Conservation (phyloP, 2,113 vertebrate genomes). For the Catharus fuscescens region DNA sequence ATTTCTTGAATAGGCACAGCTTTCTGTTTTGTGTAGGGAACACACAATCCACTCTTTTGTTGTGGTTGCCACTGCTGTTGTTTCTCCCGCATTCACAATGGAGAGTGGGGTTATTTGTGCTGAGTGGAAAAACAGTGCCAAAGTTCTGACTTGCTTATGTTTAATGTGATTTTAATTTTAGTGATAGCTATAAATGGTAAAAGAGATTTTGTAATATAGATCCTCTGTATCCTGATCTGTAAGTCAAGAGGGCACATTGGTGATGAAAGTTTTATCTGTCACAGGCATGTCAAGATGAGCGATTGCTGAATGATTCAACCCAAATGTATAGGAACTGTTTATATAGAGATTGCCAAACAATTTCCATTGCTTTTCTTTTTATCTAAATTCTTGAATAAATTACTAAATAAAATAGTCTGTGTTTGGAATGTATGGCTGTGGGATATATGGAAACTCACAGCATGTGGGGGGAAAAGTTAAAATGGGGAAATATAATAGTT, state of each 20-base stretch:
- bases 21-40: conserved; percentile 63
- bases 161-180: conserved; percentile 46
- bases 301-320: conserved; percentile 44
- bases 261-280: conserved; percentile 52
- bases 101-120: conserved; percentile 55
- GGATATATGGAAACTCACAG: conserved; percentile 56
- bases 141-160: conserved; percentile 14
- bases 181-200: background rate
- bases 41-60: conserved; percentile 64
- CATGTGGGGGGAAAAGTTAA: conserved; percentile 33
- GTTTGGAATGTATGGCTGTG: conserved; percentile 65
- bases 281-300: background rate
- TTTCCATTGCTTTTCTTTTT: conserved; percentile 60
- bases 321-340: conserved; percentile 53
- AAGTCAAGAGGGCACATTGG: background rate
- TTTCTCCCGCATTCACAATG: conserved; percentile 45
- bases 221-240: background rate
- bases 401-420: conserved; percentile 59
- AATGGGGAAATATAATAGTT: conserved; percentile 55
- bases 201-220: background rate
- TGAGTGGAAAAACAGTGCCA: conserved; percentile 20
- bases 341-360: conserved; percentile 54
- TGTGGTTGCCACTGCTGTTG: conserved; percentile 57
- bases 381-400: conserved; percentile 65
- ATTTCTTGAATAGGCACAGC: conserved; percentile 63